Evolutionary conservation across 2,888 invertebrate genomes (phyloP), one percentile per base, ranked within the genome.

Genomic region (Marronus borbonicus): DNA sequence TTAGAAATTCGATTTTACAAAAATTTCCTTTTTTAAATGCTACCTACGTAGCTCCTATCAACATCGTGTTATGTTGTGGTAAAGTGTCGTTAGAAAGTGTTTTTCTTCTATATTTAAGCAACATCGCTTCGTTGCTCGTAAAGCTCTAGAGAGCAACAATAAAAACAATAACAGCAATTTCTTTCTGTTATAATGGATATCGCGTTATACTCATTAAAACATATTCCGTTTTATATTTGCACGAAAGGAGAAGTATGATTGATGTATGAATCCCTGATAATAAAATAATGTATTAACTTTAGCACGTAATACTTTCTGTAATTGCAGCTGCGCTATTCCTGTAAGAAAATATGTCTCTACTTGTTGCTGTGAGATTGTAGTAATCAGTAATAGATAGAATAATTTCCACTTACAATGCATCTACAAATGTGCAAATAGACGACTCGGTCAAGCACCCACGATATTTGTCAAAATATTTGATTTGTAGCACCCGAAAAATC

Each of bases 131-230:
- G 55, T 55, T 55, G 55, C 17, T 17, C 7, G 55, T 55, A 17
- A n/a, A 55, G 55, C 55, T 17, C 55, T 55, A 55, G 14, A 55
- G 17, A 55, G 17, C 55, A 55, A n/a, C 55, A 17, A 55, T 17
- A 55, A 55, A n/a, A 55, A 55, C 55, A 55, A 55, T 17, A 55
- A 55, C 55, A 55, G 14, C 55, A 55, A 55, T 17, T 17, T n/a
- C n/a, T n/a, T 17, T 17, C n/a, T 1, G n/a, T 17, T 55, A 55
- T 55, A n/a, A 55, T n/a, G 17, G 55, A 14, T n/a, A 5, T 3
- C n/a, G 55, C 55, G 8, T 55, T 17, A 55, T 5, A 17, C 55
- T 55, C n/a, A 55, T 55, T 55, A 55, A n/a, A 36, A n/a, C 17
- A 17, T 17, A 55, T 55, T 55, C 17, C n/a, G 17, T 55, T 55